Base-by-base conservation (phyloP, 2,888 invertebrate genomes). In the Ditylenchus weischeri region DNA sequence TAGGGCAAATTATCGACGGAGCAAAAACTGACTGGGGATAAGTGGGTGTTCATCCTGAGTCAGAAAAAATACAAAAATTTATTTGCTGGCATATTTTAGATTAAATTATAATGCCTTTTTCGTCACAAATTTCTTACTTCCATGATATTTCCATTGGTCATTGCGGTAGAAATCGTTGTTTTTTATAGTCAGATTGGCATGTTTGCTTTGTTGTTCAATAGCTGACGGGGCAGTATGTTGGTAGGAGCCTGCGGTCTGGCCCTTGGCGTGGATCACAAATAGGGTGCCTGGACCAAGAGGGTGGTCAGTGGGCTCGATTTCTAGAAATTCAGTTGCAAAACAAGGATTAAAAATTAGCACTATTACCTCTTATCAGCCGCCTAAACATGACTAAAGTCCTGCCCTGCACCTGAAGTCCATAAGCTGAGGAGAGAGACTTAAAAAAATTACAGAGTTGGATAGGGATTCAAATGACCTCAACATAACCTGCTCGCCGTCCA, bases 231-330 rank as follows among this genome's bases (percentile, higher is more conserved):
- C 69, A 23, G 54, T 54, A 59, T 76, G 75, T 10, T 68, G 65
- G 49, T 74, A 76, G 18, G 66, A 54, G 47, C 71, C 72, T 62
- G 48, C 64, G 29, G 60, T 19, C 38, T 77, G 76, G 19, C 79
- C 80, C 60, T 81, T 81, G 15, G 81, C 77, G 75, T 78, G 78
- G 35, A 76, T 70, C 13, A 77, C 73, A 38, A 76, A 70, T 13
- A 78, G 67, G 35, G 72, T 69, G 23, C 76, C 75, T 0, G 81
- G 81, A 15, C 81, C 81, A 10, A 81, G 66, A n/a, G 81, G 81
- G 59, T 81, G 81, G 51, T 81, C 81, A 0, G 80, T 76, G n/a
- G 80, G 80, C 57, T 81, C 81, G 62, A 80, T 77, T 69, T 80
- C 80, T 78, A 69, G 43, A 75, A 66, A 49, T 43, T 58, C 8